Base-by-base conservation (phyloP, 2,113 vertebrate genomes). In the Apeltes quadracus region DNA sequence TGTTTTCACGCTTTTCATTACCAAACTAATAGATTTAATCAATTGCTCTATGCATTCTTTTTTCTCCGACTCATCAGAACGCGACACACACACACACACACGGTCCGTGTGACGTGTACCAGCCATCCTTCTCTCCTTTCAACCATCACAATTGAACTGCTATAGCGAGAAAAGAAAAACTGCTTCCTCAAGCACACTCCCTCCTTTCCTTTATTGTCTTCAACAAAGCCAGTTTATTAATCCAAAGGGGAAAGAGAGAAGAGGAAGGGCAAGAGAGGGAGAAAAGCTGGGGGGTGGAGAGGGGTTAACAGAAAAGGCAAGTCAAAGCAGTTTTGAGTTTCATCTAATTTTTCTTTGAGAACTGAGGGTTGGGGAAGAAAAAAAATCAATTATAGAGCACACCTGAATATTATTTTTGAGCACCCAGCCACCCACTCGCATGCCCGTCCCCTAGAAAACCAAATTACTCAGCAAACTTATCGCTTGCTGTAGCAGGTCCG, bases 401-500 rank as follows among this genome's bases (percentile, higher is more conserved):
- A 98, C 97, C 97, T 98, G 96, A 97, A 98, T 97, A 98, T 97
- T 97, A 97, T 98, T 98, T n/a, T 96, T 93, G 73, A 91, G 90
- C 84, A 89, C 83, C 95, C 95, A 84, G 89, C 85, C 90, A 86
- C 87, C 88, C 86, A 90, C 84, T 89, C 77, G 53, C 83, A 53
- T 84, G 79, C 70, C 81, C 69, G 76, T 85, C 95, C 95, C 94
- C 94, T 83, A 94, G 84, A 93, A 99, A 98, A 96, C 95, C 96
- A 98, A 98, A 99, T 99, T 98, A 99, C 97, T 99, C 96, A 97
- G 97, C 96, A 99, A 98, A 99, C 97, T 98, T 98, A 99, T 99
- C 97, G 93, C 97, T 96, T 95, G 96, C 96, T 95, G 92, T 95
- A 96, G 97, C 96, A 97, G 95, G 95, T 95, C 95, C 95, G 95